These are phyloP conservation scores for Tolypeutes matacus DNA, from an alignment of 2,797 vertebrate species.

Conservation along the genomic window DNA sequence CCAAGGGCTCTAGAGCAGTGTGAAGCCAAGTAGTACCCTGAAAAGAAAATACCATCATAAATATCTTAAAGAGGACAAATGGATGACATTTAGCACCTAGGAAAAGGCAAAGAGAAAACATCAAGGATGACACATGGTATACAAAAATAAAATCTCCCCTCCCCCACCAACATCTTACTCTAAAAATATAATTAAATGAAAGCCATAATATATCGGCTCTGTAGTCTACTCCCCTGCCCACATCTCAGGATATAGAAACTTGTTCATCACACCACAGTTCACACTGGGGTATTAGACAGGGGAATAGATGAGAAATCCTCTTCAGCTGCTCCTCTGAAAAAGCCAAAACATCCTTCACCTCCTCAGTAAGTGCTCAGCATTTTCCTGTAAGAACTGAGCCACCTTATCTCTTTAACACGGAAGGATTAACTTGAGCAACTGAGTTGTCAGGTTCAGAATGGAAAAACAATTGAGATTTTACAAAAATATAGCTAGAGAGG, in stretches of 20 bases:
- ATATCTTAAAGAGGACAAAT: not conserved
- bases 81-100: not conserved
- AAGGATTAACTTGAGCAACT: not conserved
- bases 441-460: not conserved
- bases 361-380: not conserved
- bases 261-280: not conserved
- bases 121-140: not conserved
- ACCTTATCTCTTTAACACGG: not conserved
- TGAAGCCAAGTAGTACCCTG: not conserved
- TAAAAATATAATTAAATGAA: slow-evolving; percentile 25
- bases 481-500: not conserved
- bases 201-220: not conserved
- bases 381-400: not conserved
- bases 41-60: not conserved
- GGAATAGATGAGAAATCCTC: not conserved
- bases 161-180: not conserved
- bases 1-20: not conserved
- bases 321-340: not conserved
- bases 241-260: not conserved
- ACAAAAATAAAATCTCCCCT: not conserved
- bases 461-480: not conserved
- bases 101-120: not conserved
- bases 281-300: too few species aligned
- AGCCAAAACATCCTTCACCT: not conserved
- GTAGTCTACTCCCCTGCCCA: not conserved